Conservation (phyloP, 2,888 invertebrate genomes). For the Thecophora atra region DNA sequence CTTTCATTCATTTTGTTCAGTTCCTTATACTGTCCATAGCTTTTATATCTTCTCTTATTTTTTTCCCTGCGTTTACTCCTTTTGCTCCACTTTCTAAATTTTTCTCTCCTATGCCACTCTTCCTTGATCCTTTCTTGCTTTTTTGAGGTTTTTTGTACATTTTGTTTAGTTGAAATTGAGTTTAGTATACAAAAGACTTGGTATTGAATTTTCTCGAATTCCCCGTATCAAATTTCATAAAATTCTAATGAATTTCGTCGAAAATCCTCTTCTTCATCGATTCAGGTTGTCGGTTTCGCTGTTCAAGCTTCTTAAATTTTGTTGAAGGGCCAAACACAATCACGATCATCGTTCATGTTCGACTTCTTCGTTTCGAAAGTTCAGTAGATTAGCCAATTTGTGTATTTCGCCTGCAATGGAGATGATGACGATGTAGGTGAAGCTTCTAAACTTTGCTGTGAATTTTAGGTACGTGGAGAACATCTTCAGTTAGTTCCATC, state of each 20-base stretch:
- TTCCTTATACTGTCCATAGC: too few species aligned
- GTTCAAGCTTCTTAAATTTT: neutral
- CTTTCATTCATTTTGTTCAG: neutral
- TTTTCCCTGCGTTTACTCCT: too few species aligned
- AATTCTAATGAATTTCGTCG: conserved; percentile 7
- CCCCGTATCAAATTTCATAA: conserved; percentile 9
- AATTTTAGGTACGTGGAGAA: neutral
- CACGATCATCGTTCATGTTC: neutral
- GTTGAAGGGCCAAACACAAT: neutral
- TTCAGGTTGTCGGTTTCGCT: too few species aligned
- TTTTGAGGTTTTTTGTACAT: too few species aligned
- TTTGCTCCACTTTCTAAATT: too few species aligned
- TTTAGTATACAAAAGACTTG: too few species aligned
- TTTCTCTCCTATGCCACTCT: too few species aligned
- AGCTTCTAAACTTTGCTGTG: conserved; percentile 29
- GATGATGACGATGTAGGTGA: conserved; percentile 5
- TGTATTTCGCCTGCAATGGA: neutral
- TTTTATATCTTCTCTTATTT: too few species aligned
- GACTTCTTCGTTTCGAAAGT: conserved; percentile 37
- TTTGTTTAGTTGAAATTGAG: too few species aligned
- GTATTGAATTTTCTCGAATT: too few species aligned
- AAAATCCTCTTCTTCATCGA: neutral
- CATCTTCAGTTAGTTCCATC: too few species aligned
- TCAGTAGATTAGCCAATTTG: conserved; percentile 33
- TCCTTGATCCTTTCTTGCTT: too few species aligned